Evolutionary conservation across 30 jellyfish, hydroid and myxozoan species (phyloP).

Genomic region (Aurelia sp.): DNA sequence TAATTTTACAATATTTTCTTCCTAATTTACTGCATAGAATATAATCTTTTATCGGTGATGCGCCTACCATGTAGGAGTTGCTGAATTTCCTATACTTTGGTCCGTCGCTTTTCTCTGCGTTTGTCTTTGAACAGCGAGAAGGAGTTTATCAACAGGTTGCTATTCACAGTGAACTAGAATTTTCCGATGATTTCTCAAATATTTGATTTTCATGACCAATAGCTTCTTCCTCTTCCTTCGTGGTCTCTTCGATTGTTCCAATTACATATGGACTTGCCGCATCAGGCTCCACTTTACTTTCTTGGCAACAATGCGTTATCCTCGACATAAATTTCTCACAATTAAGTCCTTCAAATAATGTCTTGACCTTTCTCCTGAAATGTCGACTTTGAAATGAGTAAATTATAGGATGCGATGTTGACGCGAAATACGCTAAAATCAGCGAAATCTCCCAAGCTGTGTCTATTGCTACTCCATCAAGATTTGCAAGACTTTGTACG

Average conservation of each 20-base stretch:
- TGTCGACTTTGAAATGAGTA: conserved; percentile 54
- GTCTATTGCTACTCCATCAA: conserved; percentile 4
- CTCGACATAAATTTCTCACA: not conserved
- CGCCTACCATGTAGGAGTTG: not conserved
- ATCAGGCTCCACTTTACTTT: conserved; percentile 26
- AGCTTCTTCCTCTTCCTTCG: not conserved
- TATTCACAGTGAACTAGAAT: too few species aligned
- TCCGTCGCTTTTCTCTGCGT: not conserved
- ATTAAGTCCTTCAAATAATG: not conserved
- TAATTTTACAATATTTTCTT: too few species aligned
- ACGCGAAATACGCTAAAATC: conserved; percentile 57
- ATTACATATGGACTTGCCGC: not conserved
- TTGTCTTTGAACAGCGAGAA: too few species aligned
- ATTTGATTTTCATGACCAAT: not conserved
- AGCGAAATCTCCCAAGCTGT: conserved; percentile 24
- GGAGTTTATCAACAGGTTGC: too few species aligned
- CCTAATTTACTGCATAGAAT: too few species aligned
- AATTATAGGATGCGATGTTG: conserved; percentile 65
- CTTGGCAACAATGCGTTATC: conserved; percentile 2
- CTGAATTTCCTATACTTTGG: conserved; percentile 13
- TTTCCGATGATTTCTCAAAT: not conserved
- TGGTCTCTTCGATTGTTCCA: conserved; percentile 5
- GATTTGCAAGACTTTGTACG: conserved; percentile 20
- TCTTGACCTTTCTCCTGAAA: conserved; percentile 31
- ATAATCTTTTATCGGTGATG: too few species aligned